Evolutionary conservation across 2,888 invertebrate species (phyloP).

Genomic region (Pheosia tremula): DNA sequence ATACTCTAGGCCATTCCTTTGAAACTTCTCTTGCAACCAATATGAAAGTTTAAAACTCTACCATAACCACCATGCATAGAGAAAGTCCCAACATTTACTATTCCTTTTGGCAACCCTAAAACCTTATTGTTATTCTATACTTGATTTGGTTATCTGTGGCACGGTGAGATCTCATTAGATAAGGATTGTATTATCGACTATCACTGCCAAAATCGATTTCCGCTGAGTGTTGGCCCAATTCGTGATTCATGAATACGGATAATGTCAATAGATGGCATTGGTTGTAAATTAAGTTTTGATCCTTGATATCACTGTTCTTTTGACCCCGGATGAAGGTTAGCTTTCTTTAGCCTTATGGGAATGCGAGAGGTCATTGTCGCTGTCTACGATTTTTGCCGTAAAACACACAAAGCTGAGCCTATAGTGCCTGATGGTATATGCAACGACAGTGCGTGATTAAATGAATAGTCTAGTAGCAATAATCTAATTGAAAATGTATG

Average conservation of each 20-base stretch:
- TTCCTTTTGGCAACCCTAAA: not conserved
- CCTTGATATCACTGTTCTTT: not conserved
- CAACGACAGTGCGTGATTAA: too few relatives aligned
- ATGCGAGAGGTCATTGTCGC: not conserved
- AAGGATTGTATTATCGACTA: constrained; percentile 4
- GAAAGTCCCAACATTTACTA: not conserved
- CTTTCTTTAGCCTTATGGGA: not conserved
- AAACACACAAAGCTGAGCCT: too few relatives aligned
- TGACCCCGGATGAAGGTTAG: not conserved
- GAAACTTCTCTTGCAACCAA: too few relatives aligned
- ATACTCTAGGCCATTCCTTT: too few relatives aligned
- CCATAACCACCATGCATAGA: not conserved
- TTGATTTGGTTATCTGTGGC: constrained; percentile 6
- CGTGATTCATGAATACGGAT: not conserved
- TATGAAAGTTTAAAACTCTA: not conserved
- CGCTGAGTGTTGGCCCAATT: constrained; percentile 2
- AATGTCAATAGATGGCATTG: not conserved
- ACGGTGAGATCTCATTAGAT: constrained; percentile 6
- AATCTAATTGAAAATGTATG: too few relatives aligned
- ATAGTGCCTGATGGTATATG: too few relatives aligned
- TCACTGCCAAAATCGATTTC: not conserved
- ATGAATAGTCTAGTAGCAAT: too few relatives aligned
- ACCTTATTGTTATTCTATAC: not conserved
- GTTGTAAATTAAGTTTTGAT: not conserved
- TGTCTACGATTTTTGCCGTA: not conserved